These are phyloP conservation scores for Melanargia galathea DNA, from an alignment of 2,888 invertebrate genomes.

Conservation along the genomic window DNA sequence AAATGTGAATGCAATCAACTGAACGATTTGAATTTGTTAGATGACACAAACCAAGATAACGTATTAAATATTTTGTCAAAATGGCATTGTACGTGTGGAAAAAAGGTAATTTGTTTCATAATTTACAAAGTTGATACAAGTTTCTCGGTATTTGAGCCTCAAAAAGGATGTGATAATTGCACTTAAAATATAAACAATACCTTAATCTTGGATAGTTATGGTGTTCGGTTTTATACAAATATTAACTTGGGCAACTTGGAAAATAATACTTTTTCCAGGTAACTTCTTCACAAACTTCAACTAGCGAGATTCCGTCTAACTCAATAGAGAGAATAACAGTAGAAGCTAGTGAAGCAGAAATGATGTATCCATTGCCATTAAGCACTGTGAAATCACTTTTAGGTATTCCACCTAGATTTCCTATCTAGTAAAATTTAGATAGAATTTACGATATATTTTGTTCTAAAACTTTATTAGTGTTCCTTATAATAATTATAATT, in stretches of 20 bases:
- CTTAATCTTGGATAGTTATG: neutral
- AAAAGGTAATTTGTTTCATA: slow-evolving; percentile 54
- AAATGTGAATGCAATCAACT: slow-evolving; percentile 75
- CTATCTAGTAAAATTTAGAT: too few relatives aligned
- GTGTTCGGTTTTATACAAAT: neutral
- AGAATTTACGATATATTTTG: neutral
- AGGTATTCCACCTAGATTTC: slow-evolving; percentile 46
- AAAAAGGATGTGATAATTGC: neutral
- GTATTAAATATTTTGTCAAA: slow-evolving; percentile 69
- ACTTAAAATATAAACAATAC: neutral
- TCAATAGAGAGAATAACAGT: slow-evolving; percentile 48
- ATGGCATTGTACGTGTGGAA: slow-evolving; percentile 74
- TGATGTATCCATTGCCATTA: slow-evolving; percentile 57
- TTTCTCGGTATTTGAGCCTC: neutral
- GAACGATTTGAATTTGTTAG: slow-evolving; percentile 65
- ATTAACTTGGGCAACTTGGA: neutral
- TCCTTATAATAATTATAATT: too few relatives aligned
- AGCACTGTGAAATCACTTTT: slow-evolving; percentile 53
- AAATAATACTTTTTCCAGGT: slow-evolving; percentile 48
- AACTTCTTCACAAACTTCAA: slow-evolving; percentile 68
- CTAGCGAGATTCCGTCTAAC: slow-evolving; percentile 60
- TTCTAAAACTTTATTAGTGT: too few relatives aligned
- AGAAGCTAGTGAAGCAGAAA: slow-evolving; percentile 46
- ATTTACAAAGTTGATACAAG: neutral
- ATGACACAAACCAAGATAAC: slow-evolving; percentile 70